Evolutionary conservation across 2,113 vertebrate genomes (phyloP).

Genomic region (Spilogale gracilis): DNA sequence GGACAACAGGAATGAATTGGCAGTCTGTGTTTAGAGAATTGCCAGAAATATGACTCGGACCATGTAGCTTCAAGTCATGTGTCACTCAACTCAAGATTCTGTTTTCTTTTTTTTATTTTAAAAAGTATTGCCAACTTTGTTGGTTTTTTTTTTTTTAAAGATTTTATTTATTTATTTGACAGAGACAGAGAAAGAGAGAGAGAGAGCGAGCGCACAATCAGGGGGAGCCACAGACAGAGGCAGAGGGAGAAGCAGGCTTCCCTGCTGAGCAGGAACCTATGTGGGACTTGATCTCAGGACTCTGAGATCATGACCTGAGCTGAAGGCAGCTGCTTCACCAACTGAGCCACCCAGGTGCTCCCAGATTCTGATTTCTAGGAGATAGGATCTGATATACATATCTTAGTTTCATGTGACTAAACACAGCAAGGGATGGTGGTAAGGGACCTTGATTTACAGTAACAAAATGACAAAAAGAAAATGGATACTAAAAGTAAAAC

Average conservation of each 20-base stretch:
- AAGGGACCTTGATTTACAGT: slow-evolving; percentile 3
- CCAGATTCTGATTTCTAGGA: neutral
- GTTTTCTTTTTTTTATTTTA: neutral
- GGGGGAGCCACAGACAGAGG: too few species aligned
- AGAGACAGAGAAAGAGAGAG: too few species aligned
- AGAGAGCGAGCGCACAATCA: too few species aligned
- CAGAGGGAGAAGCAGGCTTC: too few species aligned
- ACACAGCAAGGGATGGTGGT: neutral
- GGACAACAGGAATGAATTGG: neutral
- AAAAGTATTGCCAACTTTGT: too few species aligned
- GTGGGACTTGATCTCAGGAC: too few species aligned
- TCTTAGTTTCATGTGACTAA: neutral
- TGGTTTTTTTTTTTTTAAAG: too few species aligned
- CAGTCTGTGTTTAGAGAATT: neutral
- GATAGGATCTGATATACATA: neutral
- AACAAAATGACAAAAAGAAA: neutral
- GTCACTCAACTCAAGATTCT: neutral
- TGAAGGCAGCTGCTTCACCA: too few species aligned
- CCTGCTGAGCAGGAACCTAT: too few species aligned
- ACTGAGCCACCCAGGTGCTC: too few species aligned
- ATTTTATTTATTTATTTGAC: too few species aligned
- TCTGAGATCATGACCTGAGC: too few species aligned
- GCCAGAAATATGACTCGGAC: neutral
- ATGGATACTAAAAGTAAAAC: neutral
- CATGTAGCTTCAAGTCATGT: neutral